These are phyloP conservation scores for Microplitis mediator DNA, from an alignment of 1,140 invertebrate genomes.

Conservation along the genomic window DNA sequence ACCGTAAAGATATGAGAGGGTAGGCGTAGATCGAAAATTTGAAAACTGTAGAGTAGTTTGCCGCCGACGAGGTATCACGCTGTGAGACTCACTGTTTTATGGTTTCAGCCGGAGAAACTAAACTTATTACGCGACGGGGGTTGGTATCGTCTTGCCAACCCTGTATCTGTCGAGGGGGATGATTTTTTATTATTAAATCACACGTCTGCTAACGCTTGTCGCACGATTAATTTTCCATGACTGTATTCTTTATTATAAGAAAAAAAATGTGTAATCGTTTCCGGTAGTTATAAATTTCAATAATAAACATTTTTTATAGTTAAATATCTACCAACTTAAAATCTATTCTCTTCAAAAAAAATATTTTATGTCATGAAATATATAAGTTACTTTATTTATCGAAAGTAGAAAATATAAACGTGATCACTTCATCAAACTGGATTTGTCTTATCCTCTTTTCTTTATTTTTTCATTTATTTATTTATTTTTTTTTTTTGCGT, in stretches of 20 bases:
- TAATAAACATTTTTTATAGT: not conserved
- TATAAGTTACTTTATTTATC: too few relatives aligned
- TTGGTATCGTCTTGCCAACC: slow-evolving; percentile 38
- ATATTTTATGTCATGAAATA: too few relatives aligned
- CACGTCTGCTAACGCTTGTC: slow-evolving; percentile 44
- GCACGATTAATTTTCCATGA: slow-evolving; percentile 58
- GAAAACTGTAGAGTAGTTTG: not conserved
- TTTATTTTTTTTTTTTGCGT: not conserved
- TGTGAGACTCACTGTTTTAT: slow-evolving; percentile 55
- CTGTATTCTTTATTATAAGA: slow-evolving; percentile 42
- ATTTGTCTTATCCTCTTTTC: not conserved
- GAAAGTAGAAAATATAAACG: too few relatives aligned
- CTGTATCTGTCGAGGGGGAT: slow-evolving; percentile 36
- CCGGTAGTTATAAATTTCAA: not conserved
- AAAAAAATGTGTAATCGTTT: not conserved
- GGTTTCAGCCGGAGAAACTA: slow-evolving; percentile 58
- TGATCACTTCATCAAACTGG: not conserved
- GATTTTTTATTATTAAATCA: slow-evolving; percentile 57
- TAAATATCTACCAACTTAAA: too few relatives aligned
- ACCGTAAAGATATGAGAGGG: slow-evolving; percentile 7
- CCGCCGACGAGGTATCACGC: slow-evolving; percentile 49
- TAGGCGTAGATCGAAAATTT: slow-evolving; percentile 7
- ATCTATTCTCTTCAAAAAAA: too few relatives aligned
- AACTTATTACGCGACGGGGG: slow-evolving; percentile 59
- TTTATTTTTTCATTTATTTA: not conserved